Base-by-base conservation (phyloP, 2,113 vertebrate genomes). In the Synchiropus splendidus region DNA sequence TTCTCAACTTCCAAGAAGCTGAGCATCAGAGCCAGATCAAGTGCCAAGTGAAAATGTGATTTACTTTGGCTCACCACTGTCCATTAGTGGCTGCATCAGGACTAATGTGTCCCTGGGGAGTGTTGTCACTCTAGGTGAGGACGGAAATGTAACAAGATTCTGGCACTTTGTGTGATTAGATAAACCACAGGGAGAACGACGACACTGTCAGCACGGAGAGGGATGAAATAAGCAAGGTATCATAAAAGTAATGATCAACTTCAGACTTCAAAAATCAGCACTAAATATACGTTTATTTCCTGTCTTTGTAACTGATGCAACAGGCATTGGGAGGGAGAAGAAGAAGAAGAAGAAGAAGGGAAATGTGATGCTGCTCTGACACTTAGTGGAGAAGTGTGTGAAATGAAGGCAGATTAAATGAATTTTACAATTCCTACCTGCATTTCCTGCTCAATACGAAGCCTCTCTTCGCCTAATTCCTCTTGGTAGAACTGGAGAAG, bases 371-470 rank as follows among this genome's bases (percentile, higher is more conserved):
- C 35, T 12, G 37, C 15, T 58, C 55, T 54, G 61, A 70, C 61
- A 59, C 54, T 54, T 18, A 39, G 48, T 70, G 53, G 52, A 43
- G 32, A 51, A 39, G 12, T 50, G 1, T 37, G 10, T 30, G 32
- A 64, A 2, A 5, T 15, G n/a, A 38, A 18, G 40, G 10, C 6
- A 5, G 36, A 38, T 11, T 3, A 0, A 4, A 31, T 39, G 6
- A 18, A 39, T 32, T 33, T 5, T 14, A 16, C 10, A 32, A 9
- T 16, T 18, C 72, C 31, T 70, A 85, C 87, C 84, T 87, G 84
- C 83, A 88, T 85, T 61, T 87, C 85, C 67, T 87, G 78, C 54
- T 87, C 85, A 1, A 85, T 79, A 16, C 79, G 77, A 40, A 84
- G 78, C 50, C 86, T 79, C 64, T 88, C 85, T 12, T 69, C 78